phyloP scores from a whole-genome alignment of 1,140 invertebrate genomes.

The Thaumatotibia leucotreta region DNA sequence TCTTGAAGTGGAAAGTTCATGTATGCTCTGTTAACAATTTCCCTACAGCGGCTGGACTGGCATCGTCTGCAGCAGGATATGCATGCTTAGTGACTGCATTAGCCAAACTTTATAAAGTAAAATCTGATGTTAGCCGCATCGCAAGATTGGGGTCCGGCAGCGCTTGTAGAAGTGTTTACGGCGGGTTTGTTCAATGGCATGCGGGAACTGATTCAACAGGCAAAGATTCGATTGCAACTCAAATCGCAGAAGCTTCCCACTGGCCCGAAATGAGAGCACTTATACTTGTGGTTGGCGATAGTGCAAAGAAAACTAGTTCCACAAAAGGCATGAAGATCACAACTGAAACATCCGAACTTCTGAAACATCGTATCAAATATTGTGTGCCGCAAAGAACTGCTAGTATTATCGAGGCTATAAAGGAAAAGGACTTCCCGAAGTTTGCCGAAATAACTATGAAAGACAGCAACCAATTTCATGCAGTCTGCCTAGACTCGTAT shows the following conservation, averaged over 20 bases:
- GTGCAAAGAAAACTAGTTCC: slow-evolving; percentile 91
- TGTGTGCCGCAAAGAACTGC: slow-evolving; percentile 85
- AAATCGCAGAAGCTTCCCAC: slow-evolving; percentile 84
- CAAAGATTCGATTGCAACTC: slow-evolving; percentile 88
- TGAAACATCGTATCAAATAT: slow-evolving; percentile 84
- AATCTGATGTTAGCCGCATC: slow-evolving; percentile 89
- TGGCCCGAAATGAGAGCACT: slow-evolving; percentile 96
- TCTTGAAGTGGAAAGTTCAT: slow-evolving; percentile 84
- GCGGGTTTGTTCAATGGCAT: slow-evolving; percentile 95
- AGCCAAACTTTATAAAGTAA: slow-evolving; percentile 85
- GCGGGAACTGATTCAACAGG: slow-evolving; percentile 84
- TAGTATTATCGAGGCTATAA: slow-evolving; percentile 87
- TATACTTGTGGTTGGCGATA: slow-evolving; percentile 93
- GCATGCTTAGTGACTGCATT: slow-evolving; percentile 90
- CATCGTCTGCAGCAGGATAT: slow-evolving; percentile 98
- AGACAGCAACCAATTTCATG: slow-evolving; percentile 99
- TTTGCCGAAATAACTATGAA: slow-evolving; percentile 98
- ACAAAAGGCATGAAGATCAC: slow-evolving; percentile 93
- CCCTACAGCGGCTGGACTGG: slow-evolving; percentile 97
- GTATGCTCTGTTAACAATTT: slow-evolving; percentile 98
- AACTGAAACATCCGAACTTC: slow-evolving; percentile 89
- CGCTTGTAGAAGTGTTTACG: slow-evolving; percentile 95
- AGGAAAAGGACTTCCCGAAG: slow-evolving; percentile 86
- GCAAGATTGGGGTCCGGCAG: slow-evolving; percentile 95
- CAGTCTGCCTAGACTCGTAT: slow-evolving; percentile 94